Evolutionary conservation across 2,797 vertebrate genomes (phyloP).

Genomic region (Petrocephalus sullivani): DNA sequence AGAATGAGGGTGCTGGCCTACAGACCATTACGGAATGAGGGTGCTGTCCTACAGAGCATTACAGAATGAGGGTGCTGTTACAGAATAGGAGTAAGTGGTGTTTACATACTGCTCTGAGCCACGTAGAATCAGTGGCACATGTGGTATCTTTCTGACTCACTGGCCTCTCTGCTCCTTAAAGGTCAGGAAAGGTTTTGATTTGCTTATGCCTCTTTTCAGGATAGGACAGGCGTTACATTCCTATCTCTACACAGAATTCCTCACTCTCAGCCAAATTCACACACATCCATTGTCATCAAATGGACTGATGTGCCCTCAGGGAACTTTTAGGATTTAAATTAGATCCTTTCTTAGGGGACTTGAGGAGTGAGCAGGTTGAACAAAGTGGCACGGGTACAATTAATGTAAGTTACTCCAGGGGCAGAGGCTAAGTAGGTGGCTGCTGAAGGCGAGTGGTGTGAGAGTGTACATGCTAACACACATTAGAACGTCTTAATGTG

Average conservation of each 20-base stretch:
- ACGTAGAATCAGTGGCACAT: background rate
- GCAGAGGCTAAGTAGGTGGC: background rate
- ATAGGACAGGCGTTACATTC: background rate
- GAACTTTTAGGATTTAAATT: background rate
- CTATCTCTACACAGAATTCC: background rate
- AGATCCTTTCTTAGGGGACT: background rate
- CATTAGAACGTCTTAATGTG: background rate
- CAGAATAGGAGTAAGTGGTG: background rate
- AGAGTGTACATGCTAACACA: background rate
- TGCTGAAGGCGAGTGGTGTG: background rate
- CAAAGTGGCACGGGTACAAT: background rate
- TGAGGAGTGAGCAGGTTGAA: background rate
- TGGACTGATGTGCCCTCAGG: background rate
- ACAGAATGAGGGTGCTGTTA: too few species aligned
- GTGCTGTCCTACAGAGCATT: too few species aligned
- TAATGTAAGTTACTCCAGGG: background rate
- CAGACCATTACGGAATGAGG: background rate
- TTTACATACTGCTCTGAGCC: background rate
- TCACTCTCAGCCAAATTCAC: background rate
- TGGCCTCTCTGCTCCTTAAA: background rate
- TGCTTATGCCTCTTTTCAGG: background rate
- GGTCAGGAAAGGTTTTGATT: background rate
- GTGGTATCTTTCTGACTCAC: background rate
- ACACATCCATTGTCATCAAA: background rate
- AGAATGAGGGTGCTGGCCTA: background rate